A percentile compares a stretch with the other conserved stretches of the same genome.
These are phyloP conservation scores for Pedicia rivosa DNA, from an alignment of 2,888 invertebrate genomes.

Conservation along the genomic window DNA sequence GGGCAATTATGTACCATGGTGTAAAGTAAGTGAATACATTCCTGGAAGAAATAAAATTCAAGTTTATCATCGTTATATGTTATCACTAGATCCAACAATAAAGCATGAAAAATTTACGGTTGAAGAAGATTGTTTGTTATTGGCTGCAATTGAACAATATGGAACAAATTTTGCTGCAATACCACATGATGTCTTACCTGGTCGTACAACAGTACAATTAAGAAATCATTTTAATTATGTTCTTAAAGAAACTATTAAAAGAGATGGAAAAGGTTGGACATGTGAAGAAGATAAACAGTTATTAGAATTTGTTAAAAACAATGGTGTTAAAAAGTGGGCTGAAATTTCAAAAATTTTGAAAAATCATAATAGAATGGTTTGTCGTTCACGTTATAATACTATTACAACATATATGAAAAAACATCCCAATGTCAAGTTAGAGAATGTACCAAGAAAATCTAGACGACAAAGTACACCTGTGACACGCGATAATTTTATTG, in stretches of 20 bases:
- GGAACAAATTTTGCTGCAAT: slow-evolving; percentile 41
- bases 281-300: slow-evolving; percentile 43
- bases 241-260: slow-evolving; percentile 22
- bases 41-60: slow-evolving; percentile 46
- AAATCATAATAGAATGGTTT: slow-evolving; percentile 38
- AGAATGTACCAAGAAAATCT: slow-evolving; percentile 21
- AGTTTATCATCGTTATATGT: slow-evolving; percentile 36
- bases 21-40: slow-evolving; percentile 45
- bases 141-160: slow-evolving; percentile 42
- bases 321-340: slow-evolving; percentile 36
- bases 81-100: slow-evolving; percentile 30
- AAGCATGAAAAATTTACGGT: slow-evolving; percentile 45
- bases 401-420: slow-evolving; percentile 35
- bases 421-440: slow-evolving; percentile 28
- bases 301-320: slow-evolving; percentile 33
- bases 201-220: slow-evolving; percentile 43
- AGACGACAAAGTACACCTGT: slow-evolving; percentile 13
- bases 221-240: slow-evolving; percentile 41
- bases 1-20: slow-evolving; percentile 59
- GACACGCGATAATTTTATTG: slow-evolving; percentile 22
- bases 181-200: slow-evolving; percentile 39
- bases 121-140: slow-evolving; percentile 47
- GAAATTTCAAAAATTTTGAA: slow-evolving; percentile 35
- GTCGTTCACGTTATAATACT: slow-evolving; percentile 41
- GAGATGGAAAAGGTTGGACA: slow-evolving; percentile 44